A percentile compares a stretch with the other conserved stretches of the same genome.
Evolutionary conservation across 2,797 vertebrate genomes (phyloP).

Genomic region (Hozukius guyotensis): DNA sequence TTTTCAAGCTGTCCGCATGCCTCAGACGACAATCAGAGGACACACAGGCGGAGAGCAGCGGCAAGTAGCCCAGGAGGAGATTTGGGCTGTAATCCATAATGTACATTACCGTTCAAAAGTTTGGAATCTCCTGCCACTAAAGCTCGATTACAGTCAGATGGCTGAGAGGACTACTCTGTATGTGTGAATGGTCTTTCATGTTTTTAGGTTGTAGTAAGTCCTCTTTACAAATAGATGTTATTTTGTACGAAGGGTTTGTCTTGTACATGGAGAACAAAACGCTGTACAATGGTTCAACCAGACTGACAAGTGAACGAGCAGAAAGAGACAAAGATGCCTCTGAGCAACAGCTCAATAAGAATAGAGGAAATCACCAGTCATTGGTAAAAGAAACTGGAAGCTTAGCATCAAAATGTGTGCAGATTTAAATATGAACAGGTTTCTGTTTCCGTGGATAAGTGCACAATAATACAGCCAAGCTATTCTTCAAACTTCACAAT

Average conservation of each 20-base stretch:
- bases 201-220: neutral
- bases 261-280: neutral
- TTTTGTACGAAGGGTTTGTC: neutral
- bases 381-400: neutral
- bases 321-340: neutral
- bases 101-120: neutral
- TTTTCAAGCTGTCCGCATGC: slow-evolving; percentile 6
- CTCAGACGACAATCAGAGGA: slow-evolving; percentile 5
- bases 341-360: neutral
- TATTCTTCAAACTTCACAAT: no score
- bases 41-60: neutral
- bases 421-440: neutral
- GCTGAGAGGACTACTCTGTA: neutral
- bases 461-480: neutral
- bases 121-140: neutral
- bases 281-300: neutral
- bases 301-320: neutral
- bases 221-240: neutral
- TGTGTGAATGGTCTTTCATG: neutral
- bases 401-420: neutral
- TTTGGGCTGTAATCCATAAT: neutral
- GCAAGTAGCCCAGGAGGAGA: neutral
- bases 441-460: neutral
- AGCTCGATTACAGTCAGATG: neutral
- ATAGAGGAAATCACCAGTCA: neutral